A percentile compares a stretch with the other conserved stretches of the same genome.
Conservation (phyloP, 2,113 vertebrate genomes). For the Dasyprocta punctata region DNA sequence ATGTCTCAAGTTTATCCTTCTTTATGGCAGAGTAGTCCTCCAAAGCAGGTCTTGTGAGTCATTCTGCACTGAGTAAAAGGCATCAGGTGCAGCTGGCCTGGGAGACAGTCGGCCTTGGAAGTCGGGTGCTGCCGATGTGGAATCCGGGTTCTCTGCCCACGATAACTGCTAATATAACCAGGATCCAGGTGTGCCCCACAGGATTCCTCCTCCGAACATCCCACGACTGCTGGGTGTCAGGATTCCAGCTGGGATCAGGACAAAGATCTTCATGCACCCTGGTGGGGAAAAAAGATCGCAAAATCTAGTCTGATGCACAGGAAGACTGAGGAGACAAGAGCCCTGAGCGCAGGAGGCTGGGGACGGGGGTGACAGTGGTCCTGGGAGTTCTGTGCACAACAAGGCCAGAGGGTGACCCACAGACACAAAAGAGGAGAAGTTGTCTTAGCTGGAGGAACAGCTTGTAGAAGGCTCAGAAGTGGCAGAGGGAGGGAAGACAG, state of each 20-base stretch:
- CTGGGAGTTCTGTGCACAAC: background rate
- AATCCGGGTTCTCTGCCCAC: background rate
- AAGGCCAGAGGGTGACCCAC: background rate
- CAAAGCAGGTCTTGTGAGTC: slow-evolving; percentile 19
- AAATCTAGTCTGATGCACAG: background rate
- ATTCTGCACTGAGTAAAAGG: background rate
- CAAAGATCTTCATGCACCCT: background rate
- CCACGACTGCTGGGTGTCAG: background rate
- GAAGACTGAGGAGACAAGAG: background rate
- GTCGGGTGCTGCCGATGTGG: background rate
- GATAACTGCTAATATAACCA: background rate
- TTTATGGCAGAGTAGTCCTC: background rate
- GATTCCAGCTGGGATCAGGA: slow-evolving; percentile 15
- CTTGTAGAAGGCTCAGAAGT: background rate
- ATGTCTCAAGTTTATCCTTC: background rate
- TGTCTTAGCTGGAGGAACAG: background rate
- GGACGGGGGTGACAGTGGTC: background rate
- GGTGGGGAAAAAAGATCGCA: background rate
- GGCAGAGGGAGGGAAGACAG: background rate
- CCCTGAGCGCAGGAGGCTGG: background rate
- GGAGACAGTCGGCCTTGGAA: slow-evolving; percentile 29
- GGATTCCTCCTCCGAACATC: slow-evolving; percentile 41
- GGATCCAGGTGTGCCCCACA: slow-evolving; percentile 1
- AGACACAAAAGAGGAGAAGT: background rate
- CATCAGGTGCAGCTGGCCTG: background rate